Evolutionary conservation across 2,888 invertebrate species (phyloP).

Genomic region (Cerastis rubricosa): DNA sequence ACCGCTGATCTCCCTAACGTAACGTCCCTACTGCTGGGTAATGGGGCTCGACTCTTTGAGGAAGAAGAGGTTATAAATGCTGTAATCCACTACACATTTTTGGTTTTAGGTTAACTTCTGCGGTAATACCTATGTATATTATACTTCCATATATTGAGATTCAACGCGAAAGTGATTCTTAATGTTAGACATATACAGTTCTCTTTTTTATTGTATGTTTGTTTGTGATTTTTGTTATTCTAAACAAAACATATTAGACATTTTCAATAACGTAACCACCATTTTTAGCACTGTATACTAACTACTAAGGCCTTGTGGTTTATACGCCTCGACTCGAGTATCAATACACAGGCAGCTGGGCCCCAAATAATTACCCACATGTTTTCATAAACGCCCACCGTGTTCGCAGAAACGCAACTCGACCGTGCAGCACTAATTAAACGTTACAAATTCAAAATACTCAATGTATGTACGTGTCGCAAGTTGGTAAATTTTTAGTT

Average conservation of each 20-base stretch:
- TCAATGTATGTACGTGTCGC: conserved; percentile 42
- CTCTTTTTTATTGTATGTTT: neutral
- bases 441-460: conserved; percentile 61
- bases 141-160: no score
- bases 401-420: conserved; percentile 60
- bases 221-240: neutral
- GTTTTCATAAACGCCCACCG: conserved; percentile 62
- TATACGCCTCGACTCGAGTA: conserved; percentile 29
- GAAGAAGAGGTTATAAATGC: no score
- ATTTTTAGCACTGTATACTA: conserved; percentile 9
- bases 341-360: conserved; percentile 40
- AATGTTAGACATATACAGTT: neutral
- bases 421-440: conserved; percentile 62
- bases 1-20: no score
- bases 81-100: no score
- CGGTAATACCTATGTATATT: no score
- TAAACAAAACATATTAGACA: conserved; percentile 6
- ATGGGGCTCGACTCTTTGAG: no score
- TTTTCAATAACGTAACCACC: conserved; percentile 10
- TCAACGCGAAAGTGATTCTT: neutral
- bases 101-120: neutral
- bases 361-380: conserved; percentile 61
- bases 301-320: conserved; percentile 46
- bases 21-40: neutral
- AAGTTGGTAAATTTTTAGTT: conserved; percentile 28